Percentiles rank a stretch among this genome's conserved stretches.
Evolutionary conservation across 2,888 invertebrate genomes (phyloP).

Genomic region (Agelastica alni): DNA sequence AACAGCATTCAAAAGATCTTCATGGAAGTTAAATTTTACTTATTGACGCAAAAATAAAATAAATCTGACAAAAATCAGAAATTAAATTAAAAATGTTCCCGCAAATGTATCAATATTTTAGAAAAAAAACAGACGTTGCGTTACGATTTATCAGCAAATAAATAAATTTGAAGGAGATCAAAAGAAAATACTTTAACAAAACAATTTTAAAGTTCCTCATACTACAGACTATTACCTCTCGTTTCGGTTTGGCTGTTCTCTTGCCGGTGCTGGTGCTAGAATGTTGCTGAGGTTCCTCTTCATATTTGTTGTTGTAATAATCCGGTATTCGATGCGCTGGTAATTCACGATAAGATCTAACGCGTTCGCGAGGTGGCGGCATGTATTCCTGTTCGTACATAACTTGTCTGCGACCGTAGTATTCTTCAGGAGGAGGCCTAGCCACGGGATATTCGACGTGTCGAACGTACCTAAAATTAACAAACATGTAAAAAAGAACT

Average conservation of each 20-base stretch:
- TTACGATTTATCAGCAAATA: too few relatives aligned
- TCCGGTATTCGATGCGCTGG: conserved; percentile 63
- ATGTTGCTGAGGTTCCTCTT: conserved; percentile 55
- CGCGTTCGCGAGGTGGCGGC: conserved; percentile 49
- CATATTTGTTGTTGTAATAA: conserved; percentile 56
- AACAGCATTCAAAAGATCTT: too few relatives aligned
- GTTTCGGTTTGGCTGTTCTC: conserved; percentile 48
- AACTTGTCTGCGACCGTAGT: conserved; percentile 52
- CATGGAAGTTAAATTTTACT: too few relatives aligned
- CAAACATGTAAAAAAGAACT: too few relatives aligned
- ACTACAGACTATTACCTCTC: too few relatives aligned
- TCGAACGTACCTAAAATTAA: conserved; percentile 44
- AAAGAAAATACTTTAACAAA: too few relatives aligned
- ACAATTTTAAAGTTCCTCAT: too few relatives aligned
- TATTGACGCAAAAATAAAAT: too few relatives aligned
- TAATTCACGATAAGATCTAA: conserved; percentile 59
- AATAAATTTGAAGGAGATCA: conserved; percentile 3
- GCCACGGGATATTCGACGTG: conserved; percentile 49
- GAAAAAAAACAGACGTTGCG: too few relatives aligned
- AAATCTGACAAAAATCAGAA: too few relatives aligned
- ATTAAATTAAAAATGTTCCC: too few relatives aligned
- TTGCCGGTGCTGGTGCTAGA: conserved; percentile 19
- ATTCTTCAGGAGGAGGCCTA: conserved; percentile 46
- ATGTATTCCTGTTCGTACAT: conserved; percentile 54
- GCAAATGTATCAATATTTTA: too few relatives aligned